Evolutionary conservation across 1,140 invertebrate genomes (phyloP).

Genomic region (Gonioctena quinquepunctata): DNA sequence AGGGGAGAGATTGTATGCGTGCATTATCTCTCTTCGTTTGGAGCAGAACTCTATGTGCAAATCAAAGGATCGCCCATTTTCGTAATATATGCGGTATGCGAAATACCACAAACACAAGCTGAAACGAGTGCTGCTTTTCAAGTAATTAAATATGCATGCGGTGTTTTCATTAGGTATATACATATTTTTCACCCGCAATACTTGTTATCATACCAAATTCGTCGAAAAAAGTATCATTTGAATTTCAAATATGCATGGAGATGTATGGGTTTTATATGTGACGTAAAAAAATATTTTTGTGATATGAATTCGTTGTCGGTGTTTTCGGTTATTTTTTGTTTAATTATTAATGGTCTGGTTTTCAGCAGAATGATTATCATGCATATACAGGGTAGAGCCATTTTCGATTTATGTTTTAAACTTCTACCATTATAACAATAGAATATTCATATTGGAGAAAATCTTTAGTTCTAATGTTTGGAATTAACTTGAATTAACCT

Average conservation of each 20-base stretch:
- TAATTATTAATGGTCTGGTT: background rate
- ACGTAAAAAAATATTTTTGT: no score
- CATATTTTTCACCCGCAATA: background rate
- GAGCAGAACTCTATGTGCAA: no score
- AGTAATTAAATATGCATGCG: constrained; percentile 39
- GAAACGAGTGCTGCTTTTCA: constrained; percentile 32
- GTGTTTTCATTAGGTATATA: constrained; percentile 7
- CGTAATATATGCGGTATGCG: constrained; percentile 36
- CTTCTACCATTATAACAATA: no score
- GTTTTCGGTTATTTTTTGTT: background rate
- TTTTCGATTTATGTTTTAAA: no score
- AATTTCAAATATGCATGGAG: background rate
- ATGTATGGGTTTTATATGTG: background rate
- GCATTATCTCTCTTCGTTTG: no score
- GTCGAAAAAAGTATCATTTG: background rate
- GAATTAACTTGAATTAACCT: no score
- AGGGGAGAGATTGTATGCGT: no score
- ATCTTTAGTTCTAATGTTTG: no score
- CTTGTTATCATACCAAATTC: constrained; percentile 6
- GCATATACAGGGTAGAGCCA: background rate
- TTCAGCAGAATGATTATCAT: background rate
- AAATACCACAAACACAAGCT: constrained; percentile 29
- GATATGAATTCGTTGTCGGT: background rate
- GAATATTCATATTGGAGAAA: no score
- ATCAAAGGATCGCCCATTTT: constrained; percentile 38